Conservation (phyloP, 2,797 vertebrate species). For the Poecilia gillii region DNA sequence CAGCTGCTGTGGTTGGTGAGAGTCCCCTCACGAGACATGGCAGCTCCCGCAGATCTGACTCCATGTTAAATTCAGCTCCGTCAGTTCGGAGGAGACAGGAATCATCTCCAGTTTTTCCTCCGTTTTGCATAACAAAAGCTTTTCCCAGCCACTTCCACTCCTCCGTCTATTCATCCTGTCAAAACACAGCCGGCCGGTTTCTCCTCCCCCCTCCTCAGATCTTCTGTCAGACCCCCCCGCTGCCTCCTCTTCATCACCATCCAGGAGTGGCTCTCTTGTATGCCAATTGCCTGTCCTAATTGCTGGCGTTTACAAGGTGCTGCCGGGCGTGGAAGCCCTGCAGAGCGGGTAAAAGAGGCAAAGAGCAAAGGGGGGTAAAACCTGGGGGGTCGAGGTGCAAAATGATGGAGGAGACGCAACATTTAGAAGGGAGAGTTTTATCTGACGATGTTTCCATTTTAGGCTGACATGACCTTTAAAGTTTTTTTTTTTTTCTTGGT, state of each 20-base stretch:
- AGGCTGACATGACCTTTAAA: slow-evolving; percentile 17
- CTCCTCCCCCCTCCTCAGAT: slow-evolving; percentile 21
- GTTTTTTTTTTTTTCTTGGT: background rate
- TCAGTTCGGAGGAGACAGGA: slow-evolving; percentile 29
- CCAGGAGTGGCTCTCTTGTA: slow-evolving; percentile 49
- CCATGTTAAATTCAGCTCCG: slow-evolving; percentile 39
- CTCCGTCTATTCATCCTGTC: slow-evolving; percentile 61
- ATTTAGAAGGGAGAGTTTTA: slow-evolving; percentile 7
- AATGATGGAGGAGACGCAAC: background rate
- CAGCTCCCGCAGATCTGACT: slow-evolving; percentile 17
- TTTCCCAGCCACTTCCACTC: slow-evolving; percentile 46
- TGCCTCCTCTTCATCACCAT: slow-evolving; percentile 51
- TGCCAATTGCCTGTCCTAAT: slow-evolving; percentile 54
- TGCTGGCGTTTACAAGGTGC: slow-evolving; percentile 50
- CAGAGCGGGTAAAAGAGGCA: slow-evolving; percentile 5
- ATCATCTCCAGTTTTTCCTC: slow-evolving; percentile 25
- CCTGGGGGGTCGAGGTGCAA: background rate
- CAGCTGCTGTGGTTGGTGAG: background rate
- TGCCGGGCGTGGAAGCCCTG: slow-evolving; percentile 16
- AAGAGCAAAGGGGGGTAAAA: slow-evolving; percentile 3
- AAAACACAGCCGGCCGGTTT: slow-evolving; percentile 45
- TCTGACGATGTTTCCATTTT: slow-evolving; percentile 19
- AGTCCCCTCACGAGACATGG: slow-evolving; percentile 1
- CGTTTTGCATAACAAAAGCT: slow-evolving; percentile 72
- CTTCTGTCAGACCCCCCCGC: slow-evolving; percentile 58